These are phyloP conservation scores for Gastracanthus pulcherrimus DNA, from an alignment of 2,888 invertebrate genomes.

Conservation along the genomic window DNA sequence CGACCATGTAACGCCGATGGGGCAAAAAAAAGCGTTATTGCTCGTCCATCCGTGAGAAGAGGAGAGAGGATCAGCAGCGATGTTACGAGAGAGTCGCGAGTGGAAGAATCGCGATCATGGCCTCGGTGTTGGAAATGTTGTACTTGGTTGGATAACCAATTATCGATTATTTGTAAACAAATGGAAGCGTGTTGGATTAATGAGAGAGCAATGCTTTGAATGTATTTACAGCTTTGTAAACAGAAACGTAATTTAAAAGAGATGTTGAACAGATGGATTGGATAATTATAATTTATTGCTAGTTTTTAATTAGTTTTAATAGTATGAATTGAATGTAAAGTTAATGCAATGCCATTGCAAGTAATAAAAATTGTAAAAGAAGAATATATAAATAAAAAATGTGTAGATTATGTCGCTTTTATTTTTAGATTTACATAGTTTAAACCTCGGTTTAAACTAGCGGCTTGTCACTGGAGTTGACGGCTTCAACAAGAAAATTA, in stretches of 20 bases:
- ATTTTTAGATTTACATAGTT: no score
- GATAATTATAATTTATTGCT: no score
- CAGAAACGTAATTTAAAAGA: no score
- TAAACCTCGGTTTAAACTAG: background rate
- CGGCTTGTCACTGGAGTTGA: background rate
- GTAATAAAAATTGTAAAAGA: no score
- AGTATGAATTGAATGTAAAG: no score
- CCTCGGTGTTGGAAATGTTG: background rate
- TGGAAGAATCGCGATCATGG: background rate
- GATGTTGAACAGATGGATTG: no score
- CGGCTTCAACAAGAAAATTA: conserved; percentile 38
- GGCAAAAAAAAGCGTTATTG: background rate
- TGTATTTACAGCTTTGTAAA: no score
- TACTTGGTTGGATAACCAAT: background rate
- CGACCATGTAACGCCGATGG: background rate
- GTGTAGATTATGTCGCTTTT: no score
- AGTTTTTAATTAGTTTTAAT: no score
- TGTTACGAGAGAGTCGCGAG: background rate
- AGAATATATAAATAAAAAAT: no score
- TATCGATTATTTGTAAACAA: conserved; percentile 6
- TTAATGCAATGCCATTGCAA: no score
- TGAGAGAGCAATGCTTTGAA: background rate
- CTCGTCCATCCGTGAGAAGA: background rate
- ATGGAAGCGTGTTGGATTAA: background rate
- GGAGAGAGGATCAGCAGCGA: background rate